Conservation (phyloP, 2,113 vertebrate genomes). For the Rousettus leschenaultii region DNA sequence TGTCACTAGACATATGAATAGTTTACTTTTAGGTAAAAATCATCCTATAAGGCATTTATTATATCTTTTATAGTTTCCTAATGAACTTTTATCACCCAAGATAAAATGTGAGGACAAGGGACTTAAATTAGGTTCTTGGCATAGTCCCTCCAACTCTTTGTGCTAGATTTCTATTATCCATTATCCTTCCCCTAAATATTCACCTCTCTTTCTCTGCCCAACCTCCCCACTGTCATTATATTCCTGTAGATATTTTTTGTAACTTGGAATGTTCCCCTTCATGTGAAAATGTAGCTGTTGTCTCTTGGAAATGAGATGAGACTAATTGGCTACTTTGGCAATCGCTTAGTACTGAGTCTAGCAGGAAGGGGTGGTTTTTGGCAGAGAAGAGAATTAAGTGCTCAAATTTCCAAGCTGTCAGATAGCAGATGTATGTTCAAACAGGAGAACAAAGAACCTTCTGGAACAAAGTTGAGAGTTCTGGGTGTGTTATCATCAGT, state of each 20-base stretch:
- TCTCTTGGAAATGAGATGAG: constrained; percentile 54
- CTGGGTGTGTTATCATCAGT: constrained; percentile 57
- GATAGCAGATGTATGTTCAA: constrained; percentile 70
- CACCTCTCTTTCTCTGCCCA: background rate
- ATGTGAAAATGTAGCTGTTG: constrained; percentile 40
- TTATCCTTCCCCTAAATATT: background rate
- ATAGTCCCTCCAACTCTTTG: background rate
- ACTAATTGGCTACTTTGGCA: constrained; percentile 73
- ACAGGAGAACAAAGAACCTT: constrained; percentile 69
- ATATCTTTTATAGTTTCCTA: background rate
- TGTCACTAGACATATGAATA: background rate
- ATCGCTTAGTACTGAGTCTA: constrained; percentile 54
- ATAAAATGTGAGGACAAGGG: constrained; percentile 16
- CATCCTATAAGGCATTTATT: background rate
- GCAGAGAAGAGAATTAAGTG: constrained; percentile 59
- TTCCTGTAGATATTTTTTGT: constrained; percentile 31
- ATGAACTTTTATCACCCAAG: background rate
- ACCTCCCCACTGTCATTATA: background rate
- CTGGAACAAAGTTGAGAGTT: constrained; percentile 54
- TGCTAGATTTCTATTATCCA: background rate
- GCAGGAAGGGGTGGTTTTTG: constrained; percentile 62
- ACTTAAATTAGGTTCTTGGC: background rate
- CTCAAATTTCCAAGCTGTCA: constrained; percentile 72
- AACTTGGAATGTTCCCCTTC: constrained; percentile 23
- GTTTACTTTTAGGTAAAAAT: constrained; percentile 16